A percentile compares a stretch with the other conserved stretches of the same genome.
phyloP scores from a whole-genome alignment of 2,113 vertebrate species.

The Spea bombifrons region DNA sequence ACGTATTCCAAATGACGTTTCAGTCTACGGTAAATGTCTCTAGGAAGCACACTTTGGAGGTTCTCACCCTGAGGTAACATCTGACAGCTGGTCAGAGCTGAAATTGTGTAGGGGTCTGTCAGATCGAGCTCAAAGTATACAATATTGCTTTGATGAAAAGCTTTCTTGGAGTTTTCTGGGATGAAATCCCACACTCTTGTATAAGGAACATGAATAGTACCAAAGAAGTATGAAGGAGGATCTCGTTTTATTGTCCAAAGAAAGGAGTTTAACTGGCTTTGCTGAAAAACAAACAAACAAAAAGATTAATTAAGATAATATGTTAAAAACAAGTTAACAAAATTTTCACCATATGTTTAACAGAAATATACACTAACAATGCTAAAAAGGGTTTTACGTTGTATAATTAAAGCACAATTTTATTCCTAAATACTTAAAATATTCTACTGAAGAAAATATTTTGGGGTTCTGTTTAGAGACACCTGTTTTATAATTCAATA shows the following conservation, averaged over 20 bases:
- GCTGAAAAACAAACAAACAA: conserved; percentile 64
- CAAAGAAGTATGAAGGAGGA: conserved; percentile 83
- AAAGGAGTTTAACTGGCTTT: conserved; percentile 85
- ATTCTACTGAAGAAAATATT: too few species aligned
- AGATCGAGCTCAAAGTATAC: conserved; percentile 87
- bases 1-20: conserved; percentile 83
- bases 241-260: conserved; percentile 86
- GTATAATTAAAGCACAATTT: too few species aligned
- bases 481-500: too few species aligned
- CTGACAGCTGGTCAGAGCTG: conserved; percentile 80
- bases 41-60: conserved; percentile 80
- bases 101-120: conserved; percentile 79
- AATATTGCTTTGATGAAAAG: conserved; percentile 80
- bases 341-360: too few species aligned
- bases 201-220: conserved; percentile 85
- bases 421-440: too few species aligned
- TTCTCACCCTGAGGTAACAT: conserved; percentile 79
- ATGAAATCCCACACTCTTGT: conserved; percentile 85
- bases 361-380: too few species aligned
- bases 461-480: too few species aligned
- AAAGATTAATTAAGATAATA: background rate
- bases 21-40: conserved; percentile 75
- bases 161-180: conserved; percentile 82
- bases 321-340: too few species aligned
- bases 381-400: too few species aligned